phyloP scores from a whole-genome alignment of 1,140 invertebrate genomes.

The Leucophenga varia region DNA sequence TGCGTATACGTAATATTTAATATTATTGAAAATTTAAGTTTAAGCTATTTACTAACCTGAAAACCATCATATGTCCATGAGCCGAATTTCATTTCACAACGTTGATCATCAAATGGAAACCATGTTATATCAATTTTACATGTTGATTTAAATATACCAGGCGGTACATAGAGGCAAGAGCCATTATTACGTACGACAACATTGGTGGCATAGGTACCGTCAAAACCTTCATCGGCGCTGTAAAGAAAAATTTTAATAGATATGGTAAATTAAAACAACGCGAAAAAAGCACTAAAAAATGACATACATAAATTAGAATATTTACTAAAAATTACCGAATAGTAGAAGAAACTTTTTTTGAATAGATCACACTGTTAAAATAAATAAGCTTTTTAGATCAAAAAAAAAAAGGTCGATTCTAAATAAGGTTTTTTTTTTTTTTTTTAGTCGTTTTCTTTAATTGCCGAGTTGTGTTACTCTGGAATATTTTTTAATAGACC shows the following conservation, averaged over 20 bases:
- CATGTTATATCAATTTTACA: slow-evolving; percentile 92
- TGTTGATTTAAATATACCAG: slow-evolving; percentile 84
- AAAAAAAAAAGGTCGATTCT: too few relatives aligned
- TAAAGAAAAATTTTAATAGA: slow-evolving; percentile 14
- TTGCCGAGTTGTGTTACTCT: too few relatives aligned
- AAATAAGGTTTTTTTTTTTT: too few relatives aligned
- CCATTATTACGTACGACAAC: slow-evolving; percentile 94
- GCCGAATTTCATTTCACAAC: slow-evolving; percentile 91
- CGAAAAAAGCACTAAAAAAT: background rate
- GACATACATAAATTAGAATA: background rate
- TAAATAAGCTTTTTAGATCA: too few relatives aligned
- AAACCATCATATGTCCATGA: slow-evolving; percentile 97
- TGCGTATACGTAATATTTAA: too few relatives aligned
- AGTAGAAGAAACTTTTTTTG: too few relatives aligned
- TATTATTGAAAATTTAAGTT: too few relatives aligned
- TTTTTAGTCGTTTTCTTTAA: too few relatives aligned
- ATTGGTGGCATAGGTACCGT: slow-evolving; percentile 96
- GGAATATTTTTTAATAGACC: too few relatives aligned
- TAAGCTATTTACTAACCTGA: slow-evolving; percentile 81
- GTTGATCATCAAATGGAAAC: slow-evolving; percentile 92
- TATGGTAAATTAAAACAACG: too few relatives aligned
- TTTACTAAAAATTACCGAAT: background rate
- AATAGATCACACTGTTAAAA: too few relatives aligned
- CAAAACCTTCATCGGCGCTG: slow-evolving; percentile 92
- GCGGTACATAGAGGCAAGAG: slow-evolving; percentile 93